Base-by-base conservation (phyloP, 2,113 vertebrate species). In the Corythoichthys haematopterus region DNA sequence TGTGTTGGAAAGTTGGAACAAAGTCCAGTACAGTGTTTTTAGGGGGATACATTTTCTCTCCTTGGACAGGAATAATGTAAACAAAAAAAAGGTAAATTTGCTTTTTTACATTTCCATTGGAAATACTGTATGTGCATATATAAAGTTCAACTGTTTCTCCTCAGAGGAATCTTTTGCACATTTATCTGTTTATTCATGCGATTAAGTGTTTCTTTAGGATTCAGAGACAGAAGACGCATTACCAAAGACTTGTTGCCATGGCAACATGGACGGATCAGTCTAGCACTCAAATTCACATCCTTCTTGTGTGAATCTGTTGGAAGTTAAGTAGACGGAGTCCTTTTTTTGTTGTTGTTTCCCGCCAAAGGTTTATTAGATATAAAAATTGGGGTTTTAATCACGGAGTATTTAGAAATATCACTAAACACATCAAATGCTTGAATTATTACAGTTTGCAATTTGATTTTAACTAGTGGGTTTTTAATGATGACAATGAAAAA, bases 21-120 rank as follows among this genome's bases (percentile, higher is more conserved):
- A 80, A 75, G 53, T 28, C 51, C n/a, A 52, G 4, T 8, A 2
- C 15, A 20, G 51, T 5, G 2, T 6, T 33, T 28, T 28, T 33
- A 11, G 11, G 20, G 9, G 20, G 10, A 10, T 55, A 10, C 20
- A 4, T 12, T 10, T 55, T 28, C 6, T 11, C 6, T 20, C 46
- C 56, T 36, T 74, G 70, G 69, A 77, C 72, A 64, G 62, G 59
- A 75, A 80, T 84, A 81, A 84, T 86, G 73, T 79, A 76, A 84
- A 77, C 67, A 76, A n/a, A 71, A 69, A 65, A 8, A 74, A 64
- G 65, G 28, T 11, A 77, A 80, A 71, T 82, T 12, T 2, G 63
- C 67, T 67, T 50, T 48, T 52, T 66, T 72, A 55, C 79, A 46
- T 75, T 76, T 59, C 38, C 33, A 71, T 59, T 79, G 79, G 80